These are phyloP conservation scores for Plecotus auritus DNA, from an alignment of 2,113 vertebrate genomes.

Conservation along the genomic window DNA sequence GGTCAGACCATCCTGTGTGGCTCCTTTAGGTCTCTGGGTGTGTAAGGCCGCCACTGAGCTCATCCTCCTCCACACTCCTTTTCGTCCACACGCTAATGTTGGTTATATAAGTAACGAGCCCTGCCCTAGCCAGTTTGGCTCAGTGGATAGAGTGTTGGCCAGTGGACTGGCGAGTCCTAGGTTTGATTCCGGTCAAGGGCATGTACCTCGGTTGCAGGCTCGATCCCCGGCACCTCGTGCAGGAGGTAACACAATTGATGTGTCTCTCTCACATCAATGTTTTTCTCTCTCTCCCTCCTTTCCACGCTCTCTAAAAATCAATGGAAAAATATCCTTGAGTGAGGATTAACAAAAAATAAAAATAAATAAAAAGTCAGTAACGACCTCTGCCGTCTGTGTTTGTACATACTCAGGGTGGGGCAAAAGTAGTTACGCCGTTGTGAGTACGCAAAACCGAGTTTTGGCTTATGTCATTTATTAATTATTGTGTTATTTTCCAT, in stretches of 20 bases:
- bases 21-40: background rate
- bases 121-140: background rate
- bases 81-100: background rate
- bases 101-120: background rate
- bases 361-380: background rate
- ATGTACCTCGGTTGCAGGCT: too few species aligned
- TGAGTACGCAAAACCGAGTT: background rate
- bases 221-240: too few species aligned
- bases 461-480: background rate
- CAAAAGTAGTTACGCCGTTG: background rate
- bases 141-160: too few species aligned
- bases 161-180: too few species aligned
- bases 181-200: too few species aligned
- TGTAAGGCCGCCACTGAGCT: background rate
- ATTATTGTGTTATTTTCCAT: background rate
- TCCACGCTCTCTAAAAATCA: too few species aligned
- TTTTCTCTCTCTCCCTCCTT: too few species aligned
- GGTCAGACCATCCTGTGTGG: background rate
- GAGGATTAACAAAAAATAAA: too few species aligned
- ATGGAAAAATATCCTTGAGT: too few species aligned
- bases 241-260: too few species aligned
- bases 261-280: too few species aligned
- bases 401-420: background rate
- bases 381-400: background rate
- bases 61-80: background rate